Evolutionary conservation across 2,113 vertebrate species (phyloP).

Genomic region (Mobula birostris): DNA sequence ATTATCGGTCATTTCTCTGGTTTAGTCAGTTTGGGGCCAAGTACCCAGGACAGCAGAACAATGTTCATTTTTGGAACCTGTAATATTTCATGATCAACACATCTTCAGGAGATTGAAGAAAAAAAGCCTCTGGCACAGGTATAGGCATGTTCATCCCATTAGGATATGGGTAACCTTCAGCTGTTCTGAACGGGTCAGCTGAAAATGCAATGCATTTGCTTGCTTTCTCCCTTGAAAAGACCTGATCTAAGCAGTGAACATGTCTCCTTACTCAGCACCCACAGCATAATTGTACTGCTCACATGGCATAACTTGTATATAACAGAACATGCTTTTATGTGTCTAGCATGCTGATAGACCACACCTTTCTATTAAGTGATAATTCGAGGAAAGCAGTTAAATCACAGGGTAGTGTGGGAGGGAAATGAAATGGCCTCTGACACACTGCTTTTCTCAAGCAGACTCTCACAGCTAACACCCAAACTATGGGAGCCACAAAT

Average conservation of each 20-base stretch:
- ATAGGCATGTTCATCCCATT: background rate
- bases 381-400: no score
- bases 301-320: no score
- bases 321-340: no score
- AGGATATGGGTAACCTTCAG: background rate
- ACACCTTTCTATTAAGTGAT: no score
- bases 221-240: background rate
- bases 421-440: no score
- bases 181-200: background rate
- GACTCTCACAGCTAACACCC: no score
- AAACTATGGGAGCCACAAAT: no score
- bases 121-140: background rate
- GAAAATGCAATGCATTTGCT: background rate
- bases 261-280: background rate
- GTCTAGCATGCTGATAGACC: no score
- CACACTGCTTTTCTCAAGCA: no score
- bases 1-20: slow-evolving; percentile 6
- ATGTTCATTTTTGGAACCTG: background rate
- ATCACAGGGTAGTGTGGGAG: no score
- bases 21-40: background rate
- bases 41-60: background rate
- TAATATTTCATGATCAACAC: background rate
- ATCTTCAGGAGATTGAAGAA: background rate
- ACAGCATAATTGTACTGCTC: no score
- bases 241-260: background rate